phyloP scores from a whole-genome alignment of 2,888 invertebrate species.

The Ypsolopha scabrella region DNA sequence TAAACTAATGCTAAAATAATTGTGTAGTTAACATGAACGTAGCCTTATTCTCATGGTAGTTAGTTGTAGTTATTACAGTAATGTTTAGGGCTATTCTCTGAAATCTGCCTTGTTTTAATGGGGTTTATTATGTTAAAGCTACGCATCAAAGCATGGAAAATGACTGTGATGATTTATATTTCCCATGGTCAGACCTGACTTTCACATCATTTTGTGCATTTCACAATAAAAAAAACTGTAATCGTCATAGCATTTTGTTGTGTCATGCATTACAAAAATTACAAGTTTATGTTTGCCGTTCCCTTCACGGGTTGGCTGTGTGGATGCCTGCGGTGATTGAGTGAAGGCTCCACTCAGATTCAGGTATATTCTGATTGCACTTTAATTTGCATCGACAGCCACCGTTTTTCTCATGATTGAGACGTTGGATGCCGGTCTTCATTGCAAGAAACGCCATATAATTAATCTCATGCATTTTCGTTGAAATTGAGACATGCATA shows the following conservation, averaged over 20 bases:
- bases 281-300: neutral
- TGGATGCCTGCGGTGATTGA: neutral
- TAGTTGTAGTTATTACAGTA: no score
- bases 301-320: neutral
- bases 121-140: neutral
- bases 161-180: neutral
- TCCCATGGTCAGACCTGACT: neutral
- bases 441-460: slow-evolving; percentile 20
- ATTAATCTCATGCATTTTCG: slow-evolving; percentile 32
- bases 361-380: neutral
- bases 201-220: neutral
- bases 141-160: neutral
- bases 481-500: slow-evolving; percentile 26
- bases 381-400: slow-evolving; percentile 30
- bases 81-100: no score
- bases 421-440: slow-evolving; percentile 20
- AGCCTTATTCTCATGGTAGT: no score
- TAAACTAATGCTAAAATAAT: no score
- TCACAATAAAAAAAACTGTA: neutral
- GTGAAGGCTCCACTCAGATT: no score
- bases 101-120: neutral
- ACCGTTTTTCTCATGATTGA: slow-evolving; percentile 39
- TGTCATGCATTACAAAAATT: neutral
- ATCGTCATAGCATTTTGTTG: neutral
- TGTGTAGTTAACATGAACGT: no score